Evolutionary conservation across 2,113 vertebrate species (phyloP), one percentile per base, ranked within the genome.

Genomic region (Panthera tigris): DNA sequence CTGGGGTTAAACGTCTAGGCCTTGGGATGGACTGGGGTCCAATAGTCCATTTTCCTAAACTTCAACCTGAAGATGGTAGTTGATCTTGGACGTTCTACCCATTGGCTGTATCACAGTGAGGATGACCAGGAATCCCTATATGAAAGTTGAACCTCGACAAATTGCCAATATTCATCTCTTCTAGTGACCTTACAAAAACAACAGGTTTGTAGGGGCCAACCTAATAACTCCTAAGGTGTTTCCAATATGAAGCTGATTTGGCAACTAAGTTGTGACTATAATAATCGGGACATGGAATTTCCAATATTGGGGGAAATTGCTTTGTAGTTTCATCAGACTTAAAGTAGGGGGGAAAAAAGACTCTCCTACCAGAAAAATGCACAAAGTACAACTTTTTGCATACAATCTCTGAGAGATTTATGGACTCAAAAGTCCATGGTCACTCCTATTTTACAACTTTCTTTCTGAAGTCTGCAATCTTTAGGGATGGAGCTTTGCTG

Each of bases 401-500:
- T 36, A 61, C 16, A n/a, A 66, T 52, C 48, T 91, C 36, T 23
- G 52, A 14, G 76, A 31, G 23, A 61, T 65, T 85, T 97, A 74
- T 50, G 78, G 83, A 80, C 21, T 95, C 66, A 68, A 84, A 80
- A 79, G 33, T n/a, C 18, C 39, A 86, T 27, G 39, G 15, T 29
- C 84, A 91, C 66, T 79, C 29, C 74, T 86, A 21, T 61, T 89
- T 39, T 19, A 82, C 9, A 33, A 8, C 8, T 80, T 87, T 83
- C 11, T 50, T 85, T 74, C 33, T 39, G 10, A 93, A 82, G 73
- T 18, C 52, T 65, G 0, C 80, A 16, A 33, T 88, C 33, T 41
- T 84, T 4, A 71, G 66, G 68, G 3, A 45, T 88, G 89, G 97
- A 83, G 57, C 52, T 16, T 2, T 95, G 91, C 96, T 98, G 98